phyloP scores from a whole-genome alignment of 2,113 vertebrate species.

The Perognathus longimembris region DNA sequence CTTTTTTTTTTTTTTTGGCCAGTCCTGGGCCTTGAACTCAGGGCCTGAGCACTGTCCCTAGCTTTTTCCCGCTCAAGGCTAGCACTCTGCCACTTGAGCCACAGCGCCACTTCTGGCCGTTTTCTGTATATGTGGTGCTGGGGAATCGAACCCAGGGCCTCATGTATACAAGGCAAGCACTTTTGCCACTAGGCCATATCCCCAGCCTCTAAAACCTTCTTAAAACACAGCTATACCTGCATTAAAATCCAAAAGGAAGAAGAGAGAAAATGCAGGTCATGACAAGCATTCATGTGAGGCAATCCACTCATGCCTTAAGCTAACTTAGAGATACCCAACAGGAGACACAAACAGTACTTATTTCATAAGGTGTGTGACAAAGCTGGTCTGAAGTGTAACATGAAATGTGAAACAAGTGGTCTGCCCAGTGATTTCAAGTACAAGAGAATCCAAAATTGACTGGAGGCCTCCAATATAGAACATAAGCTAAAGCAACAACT shows the following conservation, averaged over 20 bases:
- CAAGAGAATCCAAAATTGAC: constrained; percentile 44
- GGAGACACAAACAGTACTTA: constrained; percentile 41
- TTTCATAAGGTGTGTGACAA: constrained; percentile 29
- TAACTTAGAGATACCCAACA: constrained; percentile 39
- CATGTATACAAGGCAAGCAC: too few relatives aligned
- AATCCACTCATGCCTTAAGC: constrained; percentile 19
- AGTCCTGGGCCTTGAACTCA: too few relatives aligned
- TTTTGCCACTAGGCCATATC: too few relatives aligned
- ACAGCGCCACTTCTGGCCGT: too few relatives aligned
- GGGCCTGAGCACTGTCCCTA: too few relatives aligned
- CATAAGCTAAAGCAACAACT: constrained; percentile 23
- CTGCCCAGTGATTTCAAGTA: constrained; percentile 23
- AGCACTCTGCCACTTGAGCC: too few relatives aligned
- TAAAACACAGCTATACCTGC: constrained; percentile 29
- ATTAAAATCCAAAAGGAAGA: constrained; percentile 57
- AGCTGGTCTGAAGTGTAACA: constrained; percentile 36
- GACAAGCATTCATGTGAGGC: constrained; percentile 36
- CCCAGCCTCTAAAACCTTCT: too few relatives aligned
- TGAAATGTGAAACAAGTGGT: constrained; percentile 36
- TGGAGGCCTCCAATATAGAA: constrained; percentile 55
- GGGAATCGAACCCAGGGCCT: too few relatives aligned
- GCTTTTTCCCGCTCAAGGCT: too few relatives aligned
- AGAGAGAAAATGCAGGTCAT: constrained; percentile 56
- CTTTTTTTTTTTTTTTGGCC: too few relatives aligned
- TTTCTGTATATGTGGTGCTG: too few relatives aligned